Conservation (phyloP, 2,888 invertebrate genomes). For the Linyphia triangularis region DNA sequence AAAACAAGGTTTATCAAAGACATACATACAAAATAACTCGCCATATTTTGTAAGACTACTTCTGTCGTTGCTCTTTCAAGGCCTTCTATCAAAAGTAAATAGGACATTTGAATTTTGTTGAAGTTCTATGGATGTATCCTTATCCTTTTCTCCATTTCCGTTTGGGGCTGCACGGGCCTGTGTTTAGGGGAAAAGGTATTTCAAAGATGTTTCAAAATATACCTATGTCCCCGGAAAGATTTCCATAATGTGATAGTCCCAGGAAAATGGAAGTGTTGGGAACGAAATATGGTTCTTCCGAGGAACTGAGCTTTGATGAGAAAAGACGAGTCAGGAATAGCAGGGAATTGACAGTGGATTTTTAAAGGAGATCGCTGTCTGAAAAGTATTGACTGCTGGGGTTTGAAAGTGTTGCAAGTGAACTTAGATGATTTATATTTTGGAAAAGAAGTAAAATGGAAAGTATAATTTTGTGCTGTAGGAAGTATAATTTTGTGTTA, state of each 20-base stretch:
- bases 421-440: no score
- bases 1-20: no score
- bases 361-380: no score
- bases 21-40: no score
- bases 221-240: background rate
- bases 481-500: no score
- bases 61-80: background rate
- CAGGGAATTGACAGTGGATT: no score
- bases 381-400: no score
- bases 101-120: constrained; percentile 3
- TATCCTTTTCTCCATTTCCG: constrained; percentile 16
- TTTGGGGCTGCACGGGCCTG: background rate
- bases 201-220: constrained; percentile 7
- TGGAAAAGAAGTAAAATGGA: no score
- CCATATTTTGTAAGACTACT: no score
- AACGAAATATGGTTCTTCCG: background rate
- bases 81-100: constrained; percentile 1
- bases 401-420: no score
- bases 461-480: no score
- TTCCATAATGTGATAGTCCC: constrained; percentile 30
- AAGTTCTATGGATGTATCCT: no score
- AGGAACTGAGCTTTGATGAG: background rate
- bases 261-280: constrained; percentile 1
- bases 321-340: background rate
- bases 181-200: background rate